Percentiles rank a stretch among this genome's conserved stretches.
These are phyloP conservation scores for Bothrops jararaca DNA, from an alignment of 2,113 vertebrate genomes.

Conservation along the genomic window DNA sequence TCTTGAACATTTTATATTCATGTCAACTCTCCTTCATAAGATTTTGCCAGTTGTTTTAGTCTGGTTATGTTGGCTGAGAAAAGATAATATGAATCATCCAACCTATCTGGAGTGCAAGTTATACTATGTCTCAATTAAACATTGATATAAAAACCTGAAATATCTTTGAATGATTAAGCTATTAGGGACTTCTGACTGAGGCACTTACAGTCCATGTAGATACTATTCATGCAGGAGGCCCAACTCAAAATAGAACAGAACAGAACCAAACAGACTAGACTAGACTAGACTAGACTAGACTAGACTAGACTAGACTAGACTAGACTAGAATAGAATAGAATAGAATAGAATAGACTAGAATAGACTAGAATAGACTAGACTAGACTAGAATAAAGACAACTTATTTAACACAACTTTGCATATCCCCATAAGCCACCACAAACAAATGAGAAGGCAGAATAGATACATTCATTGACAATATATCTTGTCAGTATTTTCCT, in stretches of 20 bases:
- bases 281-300: too few relatives aligned
- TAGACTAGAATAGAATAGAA: too few relatives aligned
- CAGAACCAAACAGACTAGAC: too few relatives aligned
- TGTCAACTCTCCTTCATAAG: neutral
- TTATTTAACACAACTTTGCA: neutral
- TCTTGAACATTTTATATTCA: neutral
- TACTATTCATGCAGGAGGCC: neutral
- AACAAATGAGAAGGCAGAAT: neutral
- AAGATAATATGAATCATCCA: neutral
- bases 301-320: too few relatives aligned
- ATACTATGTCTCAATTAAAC: neutral
- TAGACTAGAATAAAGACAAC: neutral
- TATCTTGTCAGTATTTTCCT: neutral
- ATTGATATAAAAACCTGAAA: neutral
- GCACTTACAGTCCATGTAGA: conserved; percentile 26
- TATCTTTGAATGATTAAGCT: conserved; percentile 1
- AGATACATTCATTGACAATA: neutral
- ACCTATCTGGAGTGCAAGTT: neutral
- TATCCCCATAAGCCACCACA: neutral
- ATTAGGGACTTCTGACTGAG: conserved; percentile 13
- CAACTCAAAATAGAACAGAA: too few relatives aligned
- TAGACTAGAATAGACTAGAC: neutral
- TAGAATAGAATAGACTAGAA: too few relatives aligned
- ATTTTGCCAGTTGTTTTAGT: neutral
- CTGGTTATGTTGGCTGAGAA: neutral